Base-by-base conservation (phyloP, 2,113 vertebrate species). In the Heliornis fulica region DNA sequence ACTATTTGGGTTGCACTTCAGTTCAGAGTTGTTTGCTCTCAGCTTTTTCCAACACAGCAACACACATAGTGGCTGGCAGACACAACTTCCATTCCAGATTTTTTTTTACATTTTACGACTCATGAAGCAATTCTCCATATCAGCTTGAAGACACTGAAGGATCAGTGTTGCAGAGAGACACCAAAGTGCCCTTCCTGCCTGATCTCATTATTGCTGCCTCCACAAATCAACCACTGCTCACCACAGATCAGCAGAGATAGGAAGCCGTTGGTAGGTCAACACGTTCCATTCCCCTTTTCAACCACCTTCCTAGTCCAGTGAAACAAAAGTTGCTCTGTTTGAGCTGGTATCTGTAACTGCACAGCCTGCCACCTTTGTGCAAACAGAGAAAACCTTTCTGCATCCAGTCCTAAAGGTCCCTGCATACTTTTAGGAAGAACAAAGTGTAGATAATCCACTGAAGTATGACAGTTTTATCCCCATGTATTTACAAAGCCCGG, bases 321-420 rank as follows among this genome's bases (percentile, higher is more conserved):
- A 74, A 97, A 97, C 93, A 96, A 80, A 93, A 94, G 90, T 96
- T 63, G 61, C 97, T 95, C 76, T 95, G 93, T 97, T 90, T 59
- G 79, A 89, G 87, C 11, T n/a, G 90, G 71, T 79, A 91, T 91
- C 84, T 85, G 77, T 51, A 92, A 79, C 57, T 87, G 90, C 93
- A 74, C 76, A 89, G 86, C 32, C 87, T 50, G 57, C 82, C 60
- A 92, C 61, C 74, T 93, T 92, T 95, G 94, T 96, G 95, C 88
- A 90, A 92, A 78, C 89, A 96, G 41, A 84, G 87, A 85, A 75
- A 69, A 71, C 85, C 79, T 90, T 92, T 94, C 93, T 93, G 93
- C 53, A 14, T 45, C 82, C 87, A 85, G 32, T 14, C 46, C 54
- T 53, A 46, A 21, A 48, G 66, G 94, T 29, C 88, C 71, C 82